Evolutionary conservation across 2,888 invertebrate species (phyloP), one percentile per base, ranked within the genome.

Genomic region (Neoitamus cyanurus): DNA sequence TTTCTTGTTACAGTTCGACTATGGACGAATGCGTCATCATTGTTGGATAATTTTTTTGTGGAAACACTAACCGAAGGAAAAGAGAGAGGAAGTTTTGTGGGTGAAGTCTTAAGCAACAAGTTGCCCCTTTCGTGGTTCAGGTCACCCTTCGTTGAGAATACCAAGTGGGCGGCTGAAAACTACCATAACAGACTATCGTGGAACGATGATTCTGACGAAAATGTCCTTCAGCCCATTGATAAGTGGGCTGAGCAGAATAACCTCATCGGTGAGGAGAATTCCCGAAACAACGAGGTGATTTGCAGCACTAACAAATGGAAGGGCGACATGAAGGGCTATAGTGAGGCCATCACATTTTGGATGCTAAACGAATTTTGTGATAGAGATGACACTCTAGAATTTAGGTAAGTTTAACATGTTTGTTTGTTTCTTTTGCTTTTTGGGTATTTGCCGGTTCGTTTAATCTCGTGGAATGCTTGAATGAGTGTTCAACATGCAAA

Each of bases 321-420:
- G 9, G 42, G 73, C 11, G 48, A 58, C 15, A 73, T 34, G 31
- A 58, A 58, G 11, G 58, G 48, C 83, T 75, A 86, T 46, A 85
- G 84, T 78, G 85, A 86, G 73, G 69, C 80, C 28, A 48, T 30
- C 37, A 86, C 86, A 83, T 87, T 88, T 80, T 89, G 89, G 89
- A 87, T 89, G 86, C 72, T 89, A 48, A 88, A 89, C 85, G 89
- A 89, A 85, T 87, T 87, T 86, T 89, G 89, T 82, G 88, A 88
- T 78, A 87, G 87, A 68, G 87, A 87, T 48, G 88, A 89, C 69
- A 86, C 87, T 83, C 87, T 89, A 82, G 88, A 89, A 84, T 89
- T 89, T 87, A 88, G 89, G 89, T 89, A 86, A 87, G 86, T 85
- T n/a, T 42, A 6, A 15, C 68, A 42, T 42, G n/a, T 36, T 36